phyloP scores from a whole-genome alignment of 92 coral and sea anemone species.

The Zoanthus solanderi region DNA sequence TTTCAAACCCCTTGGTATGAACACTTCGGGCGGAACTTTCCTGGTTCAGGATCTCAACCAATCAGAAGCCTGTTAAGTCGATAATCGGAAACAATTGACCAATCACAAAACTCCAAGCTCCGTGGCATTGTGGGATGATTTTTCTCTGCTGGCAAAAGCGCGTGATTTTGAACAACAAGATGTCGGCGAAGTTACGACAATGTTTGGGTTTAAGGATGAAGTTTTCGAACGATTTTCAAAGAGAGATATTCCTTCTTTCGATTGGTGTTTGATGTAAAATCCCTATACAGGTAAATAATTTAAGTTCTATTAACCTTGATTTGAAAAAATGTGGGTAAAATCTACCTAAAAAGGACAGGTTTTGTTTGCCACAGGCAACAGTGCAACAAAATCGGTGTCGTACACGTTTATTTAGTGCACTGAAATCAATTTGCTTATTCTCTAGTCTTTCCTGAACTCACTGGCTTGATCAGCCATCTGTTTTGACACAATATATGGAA shows the following conservation, averaged over 20 bases:
- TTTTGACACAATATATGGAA: not conserved
- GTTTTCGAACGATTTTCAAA: conserved; percentile 76
- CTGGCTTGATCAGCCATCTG: not conserved
- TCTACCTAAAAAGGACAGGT: conserved; percentile 29
- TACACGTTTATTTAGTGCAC: conserved; percentile 24
- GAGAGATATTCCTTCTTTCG: conserved; percentile 67
- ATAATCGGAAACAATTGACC: conserved; percentile 57
- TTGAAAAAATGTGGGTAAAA: conserved; percentile 26
- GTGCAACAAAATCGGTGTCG: conserved; percentile 28
- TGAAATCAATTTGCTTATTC: conserved; percentile 6
- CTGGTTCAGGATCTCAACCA: conserved; percentile 56
- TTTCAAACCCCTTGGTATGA: not conserved
- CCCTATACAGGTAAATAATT: conserved; percentile 74
- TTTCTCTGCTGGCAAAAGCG: conserved; percentile 98
- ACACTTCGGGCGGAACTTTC: conserved; percentile 48
- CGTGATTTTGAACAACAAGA: conserved; percentile 99
- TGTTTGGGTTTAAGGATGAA: conserved; percentile 79
- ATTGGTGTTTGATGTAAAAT: conserved; percentile 72
- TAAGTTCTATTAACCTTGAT: conserved; percentile 31
- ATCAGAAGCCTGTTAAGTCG: conserved; percentile 62
- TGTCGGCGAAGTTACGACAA: conserved; percentile 78
- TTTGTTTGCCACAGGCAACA: conserved; percentile 36
- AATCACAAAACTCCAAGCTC: conserved; percentile 58
- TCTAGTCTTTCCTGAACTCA: conserved; percentile 7
- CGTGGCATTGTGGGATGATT: conserved; percentile 94